Evolutionary conservation across 2,888 invertebrate genomes (phyloP).

Genomic region (Hoplodrina blanda): DNA sequence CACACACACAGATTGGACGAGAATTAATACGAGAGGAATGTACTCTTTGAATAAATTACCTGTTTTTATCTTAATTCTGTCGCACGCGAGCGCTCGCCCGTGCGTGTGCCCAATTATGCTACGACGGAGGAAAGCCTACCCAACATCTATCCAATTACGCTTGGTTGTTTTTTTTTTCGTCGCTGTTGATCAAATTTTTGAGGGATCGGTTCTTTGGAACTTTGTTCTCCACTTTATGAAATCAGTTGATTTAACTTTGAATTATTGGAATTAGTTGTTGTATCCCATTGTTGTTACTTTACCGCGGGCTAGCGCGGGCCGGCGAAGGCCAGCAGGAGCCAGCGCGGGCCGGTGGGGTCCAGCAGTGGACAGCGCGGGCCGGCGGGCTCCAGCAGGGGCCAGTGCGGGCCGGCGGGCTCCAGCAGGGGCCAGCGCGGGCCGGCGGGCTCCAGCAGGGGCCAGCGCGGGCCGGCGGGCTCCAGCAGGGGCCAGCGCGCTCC

Average conservation of each 20-base stretch:
- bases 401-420: no score
- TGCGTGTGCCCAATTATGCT: constrained; percentile 62
- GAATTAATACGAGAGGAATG: constrained; percentile 67
- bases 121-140: constrained; percentile 51
- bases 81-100: constrained; percentile 35
- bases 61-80: constrained; percentile 70
- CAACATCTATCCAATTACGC: constrained; percentile 65
- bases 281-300: not conserved
- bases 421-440: no score
- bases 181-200: constrained; percentile 56
- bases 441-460: no score
- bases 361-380: no score
- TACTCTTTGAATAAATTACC: constrained; percentile 74
- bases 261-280: constrained; percentile 17
- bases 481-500: no score
- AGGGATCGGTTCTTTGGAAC: constrained; percentile 54
- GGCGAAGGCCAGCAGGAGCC: not conserved
- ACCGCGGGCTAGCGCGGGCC: not conserved
- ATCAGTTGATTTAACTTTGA: constrained; percentile 47
- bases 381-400: no score
- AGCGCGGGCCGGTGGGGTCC: no score
- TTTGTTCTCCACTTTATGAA: constrained; percentile 43
- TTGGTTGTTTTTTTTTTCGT: constrained; percentile 58
- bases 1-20: constrained; percentile 67
- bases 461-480: no score